These are phyloP conservation scores for Ochropleura plecta DNA, from an alignment of 2,888 invertebrate species.

Conservation along the genomic window DNA sequence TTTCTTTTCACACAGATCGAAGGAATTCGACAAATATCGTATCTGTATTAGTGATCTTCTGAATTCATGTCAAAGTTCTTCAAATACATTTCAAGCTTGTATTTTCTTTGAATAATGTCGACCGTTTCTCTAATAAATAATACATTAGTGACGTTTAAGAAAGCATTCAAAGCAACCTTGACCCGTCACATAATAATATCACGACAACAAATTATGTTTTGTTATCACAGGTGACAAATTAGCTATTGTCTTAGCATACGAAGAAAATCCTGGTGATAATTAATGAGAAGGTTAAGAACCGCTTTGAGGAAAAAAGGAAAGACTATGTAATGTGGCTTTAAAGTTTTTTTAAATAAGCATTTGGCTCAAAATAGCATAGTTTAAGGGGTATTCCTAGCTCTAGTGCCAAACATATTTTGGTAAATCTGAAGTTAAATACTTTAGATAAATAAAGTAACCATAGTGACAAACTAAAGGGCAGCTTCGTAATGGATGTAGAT, in stretches of 20 bases:
- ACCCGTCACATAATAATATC: conserved; percentile 1
- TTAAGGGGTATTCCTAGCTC: neutral
- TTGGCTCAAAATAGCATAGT: neutral
- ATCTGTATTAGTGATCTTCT: neutral
- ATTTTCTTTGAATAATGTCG: neutral
- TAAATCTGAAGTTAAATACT: conserved; percentile 9
- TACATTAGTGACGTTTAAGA: conserved; percentile 11
- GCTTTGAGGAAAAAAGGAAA: conserved; percentile 1
- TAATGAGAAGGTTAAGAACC: conserved; percentile 8
- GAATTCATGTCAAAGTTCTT: conserved; percentile 13
- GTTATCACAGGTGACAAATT: conserved; percentile 31
- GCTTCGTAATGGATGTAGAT: conserved; percentile 4
- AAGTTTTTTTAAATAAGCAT: neutral
- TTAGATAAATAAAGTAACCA: conserved; percentile 15
- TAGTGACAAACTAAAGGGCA: conserved; percentile 3
- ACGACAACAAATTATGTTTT: conserved; percentile 17
- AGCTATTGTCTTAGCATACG: conserved; percentile 22
- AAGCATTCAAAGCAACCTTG: conserved; percentile 22
- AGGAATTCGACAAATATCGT: neutral
- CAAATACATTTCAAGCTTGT: neutral
- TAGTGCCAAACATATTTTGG: conserved; percentile 21
- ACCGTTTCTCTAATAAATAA: conserved; percentile 17
- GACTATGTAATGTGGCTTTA: neutral
- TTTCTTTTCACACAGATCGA: conserved; percentile 8
- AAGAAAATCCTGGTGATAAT: neutral